These are phyloP conservation scores for Apoderus coryli DNA, from an alignment of 2,888 invertebrate species.

Conservation along the genomic window DNA sequence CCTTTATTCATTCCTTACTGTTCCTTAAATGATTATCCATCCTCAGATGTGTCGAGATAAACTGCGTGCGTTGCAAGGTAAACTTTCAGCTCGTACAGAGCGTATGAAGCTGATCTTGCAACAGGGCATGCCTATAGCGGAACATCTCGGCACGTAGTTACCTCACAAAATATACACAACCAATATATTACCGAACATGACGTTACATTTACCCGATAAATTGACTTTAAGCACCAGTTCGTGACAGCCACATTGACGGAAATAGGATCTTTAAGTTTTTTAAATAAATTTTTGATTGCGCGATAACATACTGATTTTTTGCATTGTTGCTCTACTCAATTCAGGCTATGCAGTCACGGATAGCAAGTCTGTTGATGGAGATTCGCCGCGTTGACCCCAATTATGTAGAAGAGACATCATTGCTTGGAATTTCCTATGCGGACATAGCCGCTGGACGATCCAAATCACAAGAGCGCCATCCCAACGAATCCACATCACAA, in stretches of 20 bases:
- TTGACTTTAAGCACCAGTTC: too few species aligned
- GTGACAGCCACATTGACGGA: too few species aligned
- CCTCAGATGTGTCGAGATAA: slow-evolving; percentile 69
- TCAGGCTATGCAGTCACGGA: too few species aligned
- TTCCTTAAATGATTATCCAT: slow-evolving; percentile 26
- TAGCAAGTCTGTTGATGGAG: too few species aligned
- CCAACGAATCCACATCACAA: background rate
- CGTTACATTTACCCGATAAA: too few species aligned
- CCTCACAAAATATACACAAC: slow-evolving; percentile 9
- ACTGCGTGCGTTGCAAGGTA: slow-evolving; percentile 73
- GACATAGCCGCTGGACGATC: slow-evolving; percentile 53
- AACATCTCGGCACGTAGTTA: slow-evolving; percentile 51
- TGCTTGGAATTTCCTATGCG: slow-evolving; percentile 43
- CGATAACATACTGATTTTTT: slow-evolving; percentile 27
- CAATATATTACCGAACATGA: too few species aligned
- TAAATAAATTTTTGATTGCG: too few species aligned
- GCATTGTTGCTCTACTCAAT: slow-evolving; percentile 25
- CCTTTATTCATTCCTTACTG: too few species aligned
- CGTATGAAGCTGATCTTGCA: slow-evolving; percentile 76
- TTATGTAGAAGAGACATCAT: slow-evolving; percentile 40
- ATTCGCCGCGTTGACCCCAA: slow-evolving; percentile 64
- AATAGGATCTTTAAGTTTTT: too few species aligned
- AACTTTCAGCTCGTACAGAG: slow-evolving; percentile 76
- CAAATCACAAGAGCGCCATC: slow-evolving; percentile 23
- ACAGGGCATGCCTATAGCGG: slow-evolving; percentile 73